A percentile compares a stretch with the other conserved stretches of the same genome.
Evolutionary conservation across 2,888 invertebrate species (phyloP).

Genomic region (Noctua pronuba): DNA sequence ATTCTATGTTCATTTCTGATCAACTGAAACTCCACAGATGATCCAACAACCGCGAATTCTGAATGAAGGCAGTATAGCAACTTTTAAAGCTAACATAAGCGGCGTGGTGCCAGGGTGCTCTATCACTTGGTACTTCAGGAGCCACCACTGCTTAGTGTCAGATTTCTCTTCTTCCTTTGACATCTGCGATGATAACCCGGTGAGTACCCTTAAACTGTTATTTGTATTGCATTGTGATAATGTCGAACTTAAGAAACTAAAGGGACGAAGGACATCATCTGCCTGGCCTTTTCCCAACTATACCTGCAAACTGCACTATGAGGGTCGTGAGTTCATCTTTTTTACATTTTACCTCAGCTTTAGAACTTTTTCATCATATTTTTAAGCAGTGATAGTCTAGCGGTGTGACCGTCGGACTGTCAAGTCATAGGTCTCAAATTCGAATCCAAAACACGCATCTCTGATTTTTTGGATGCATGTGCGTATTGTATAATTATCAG

Average conservation of each 20-base stretch:
- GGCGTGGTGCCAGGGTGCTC: conserved; percentile 76
- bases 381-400: too few species aligned
- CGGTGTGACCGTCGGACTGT: too few species aligned
- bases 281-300: too few species aligned
- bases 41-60: conserved; percentile 64
- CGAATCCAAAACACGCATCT: too few species aligned
- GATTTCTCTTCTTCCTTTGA: conserved; percentile 44
- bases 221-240: background rate
- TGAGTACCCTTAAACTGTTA: conserved; percentile 38
- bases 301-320: too few species aligned
- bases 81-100: conserved; percentile 73
- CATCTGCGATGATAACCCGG: conserved; percentile 70
- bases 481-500: too few species aligned
- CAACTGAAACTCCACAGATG: conserved; percentile 66
- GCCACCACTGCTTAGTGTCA: conserved; percentile 62
- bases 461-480: too few species aligned
- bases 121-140: conserved; percentile 78
- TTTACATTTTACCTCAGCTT: too few species aligned
- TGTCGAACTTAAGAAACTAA: background rate
- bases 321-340: too few species aligned
- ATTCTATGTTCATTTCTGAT: background rate
- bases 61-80: conserved; percentile 70
- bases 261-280: too few species aligned
- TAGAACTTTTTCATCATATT: too few species aligned
- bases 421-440: too few species aligned